Conservation (phyloP, 2,888 invertebrate genomes). For the Thymelicus lineola region DNA sequence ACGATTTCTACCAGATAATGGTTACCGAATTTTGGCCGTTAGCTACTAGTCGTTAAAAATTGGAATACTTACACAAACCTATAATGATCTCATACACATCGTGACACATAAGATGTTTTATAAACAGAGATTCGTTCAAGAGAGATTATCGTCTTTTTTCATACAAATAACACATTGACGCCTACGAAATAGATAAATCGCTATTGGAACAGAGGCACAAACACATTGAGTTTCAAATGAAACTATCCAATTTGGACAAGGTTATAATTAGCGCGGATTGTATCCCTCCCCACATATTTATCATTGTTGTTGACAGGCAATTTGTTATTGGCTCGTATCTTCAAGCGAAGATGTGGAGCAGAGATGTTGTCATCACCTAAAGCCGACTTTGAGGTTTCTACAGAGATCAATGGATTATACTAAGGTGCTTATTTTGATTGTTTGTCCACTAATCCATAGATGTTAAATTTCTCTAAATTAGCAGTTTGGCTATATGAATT, state of each 20-base stretch:
- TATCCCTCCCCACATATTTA: constrained; percentile 33
- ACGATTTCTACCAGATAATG: too few species aligned
- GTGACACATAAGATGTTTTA: too few species aligned
- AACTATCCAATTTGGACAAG: constrained; percentile 35
- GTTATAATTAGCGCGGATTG: constrained; percentile 38
- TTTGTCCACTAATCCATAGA: too few species aligned
- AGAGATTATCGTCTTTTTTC: too few species aligned
- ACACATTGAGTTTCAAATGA: constrained; percentile 17
- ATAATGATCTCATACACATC: too few species aligned
- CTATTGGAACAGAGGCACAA: constrained; percentile 4
- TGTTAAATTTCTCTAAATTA: too few species aligned
- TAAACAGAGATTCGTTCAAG: too few species aligned
- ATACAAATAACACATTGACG: too few species aligned
- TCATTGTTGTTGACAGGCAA: constrained; percentile 37
- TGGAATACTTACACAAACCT: too few species aligned
- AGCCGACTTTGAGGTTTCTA: constrained; percentile 30
- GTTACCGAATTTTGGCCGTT: too few species aligned
- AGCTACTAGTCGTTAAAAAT: too few species aligned
- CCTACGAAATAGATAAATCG: constrained; percentile 3
- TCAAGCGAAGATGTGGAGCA: constrained; percentile 28
- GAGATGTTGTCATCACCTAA: constrained; percentile 35
- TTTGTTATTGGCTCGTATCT: constrained; percentile 36
- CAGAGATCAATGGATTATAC: constrained; percentile 27
- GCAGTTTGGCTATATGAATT: too few species aligned
- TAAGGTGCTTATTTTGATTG: not conserved